Conservation (phyloP, 2,113 vertebrate species). For the Esox niger region DNA sequence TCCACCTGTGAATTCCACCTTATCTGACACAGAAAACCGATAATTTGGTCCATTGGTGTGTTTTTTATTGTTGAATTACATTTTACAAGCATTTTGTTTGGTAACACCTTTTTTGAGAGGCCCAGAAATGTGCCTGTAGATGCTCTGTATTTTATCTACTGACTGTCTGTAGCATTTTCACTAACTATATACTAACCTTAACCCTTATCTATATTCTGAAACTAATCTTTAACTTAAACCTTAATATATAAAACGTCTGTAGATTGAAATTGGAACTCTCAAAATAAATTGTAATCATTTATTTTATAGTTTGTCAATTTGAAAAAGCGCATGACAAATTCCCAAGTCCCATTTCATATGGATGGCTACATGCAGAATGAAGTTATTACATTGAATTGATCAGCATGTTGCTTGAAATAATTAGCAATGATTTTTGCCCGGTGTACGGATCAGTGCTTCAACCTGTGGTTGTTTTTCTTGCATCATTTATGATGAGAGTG, state of each 20-base stretch:
- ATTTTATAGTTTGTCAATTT: constrained; percentile 59
- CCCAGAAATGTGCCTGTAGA: too few species aligned
- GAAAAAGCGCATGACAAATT: constrained; percentile 73
- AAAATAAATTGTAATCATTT: too few species aligned
- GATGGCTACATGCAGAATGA: constrained; percentile 82
- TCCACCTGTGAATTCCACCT: not conserved
- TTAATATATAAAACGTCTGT: too few species aligned
- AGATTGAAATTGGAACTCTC: too few species aligned
- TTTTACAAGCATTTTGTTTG: constrained; percentile 60
- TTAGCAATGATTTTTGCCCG: constrained; percentile 89
- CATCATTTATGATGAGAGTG: not conserved
- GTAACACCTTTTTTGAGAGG: too few species aligned
- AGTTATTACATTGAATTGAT: constrained; percentile 93
- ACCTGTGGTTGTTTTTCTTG: not conserved
- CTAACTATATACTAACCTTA: not conserved
- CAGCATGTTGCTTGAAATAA: constrained; percentile 90
- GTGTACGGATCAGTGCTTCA: constrained; percentile 35
- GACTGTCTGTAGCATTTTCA: too few species aligned
- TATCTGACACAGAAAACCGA: not conserved
- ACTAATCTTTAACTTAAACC: too few species aligned
- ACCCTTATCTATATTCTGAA: constrained; percentile 45
- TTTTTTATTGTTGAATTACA: constrained; percentile 64
- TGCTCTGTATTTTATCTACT: too few species aligned
- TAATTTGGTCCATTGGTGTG: not conserved
- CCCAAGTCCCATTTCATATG: constrained; percentile 84